Evolutionary conservation across 1,140 invertebrate genomes (phyloP), one percentile per base, ranked within the genome.

Genomic region (Vollenhovia emeryi): DNA sequence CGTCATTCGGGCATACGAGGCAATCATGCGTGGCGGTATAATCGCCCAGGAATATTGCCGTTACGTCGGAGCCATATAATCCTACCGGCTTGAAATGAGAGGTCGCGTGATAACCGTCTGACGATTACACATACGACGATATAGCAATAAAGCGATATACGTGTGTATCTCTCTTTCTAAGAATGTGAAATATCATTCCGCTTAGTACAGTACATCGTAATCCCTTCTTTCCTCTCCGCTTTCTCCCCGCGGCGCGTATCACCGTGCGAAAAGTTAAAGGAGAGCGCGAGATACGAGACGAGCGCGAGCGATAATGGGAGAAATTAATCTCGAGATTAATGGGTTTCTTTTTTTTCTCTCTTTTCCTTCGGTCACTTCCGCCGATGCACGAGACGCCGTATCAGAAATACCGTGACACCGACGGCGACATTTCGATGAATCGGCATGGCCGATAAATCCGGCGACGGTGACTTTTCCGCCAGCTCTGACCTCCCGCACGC

Each of bases 401-500:
- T 80, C 64, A 40, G 36, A 71, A 71, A 71, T 71, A 68, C 27
- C 66, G 66, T 71, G 78, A 80, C 64, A 57, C 13, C 36, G 50
- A 80, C 78, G 64, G 52, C 66, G 78, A 71, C 50, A 71, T 82
- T 82, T 82, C 78, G 78, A 82, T 82, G 78, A 82, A 82, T 82
- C 78, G 78, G 78, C 78, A 73, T 13, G 78, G 11, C 43, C 66
- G 66, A 82, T 71, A 82, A 80, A 71, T 73, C 50, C 75, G 75
- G n/a, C 78, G 36, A 40, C 55, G 30, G 5, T 66, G 33, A 82
- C 78, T 82, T 82, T 82, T 82, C 78, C 78, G 18, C n/a, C 78
- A 57, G 64, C 66, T 82, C n/a, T 82, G 78, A 82, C 78, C 78
- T 82, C 78, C 69, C 30, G 64, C 76, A 59, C 52, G 78, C 66